These are phyloP conservation scores for Falco biarmicus DNA, from an alignment of 2,797 vertebrate genomes.

Conservation along the genomic window DNA sequence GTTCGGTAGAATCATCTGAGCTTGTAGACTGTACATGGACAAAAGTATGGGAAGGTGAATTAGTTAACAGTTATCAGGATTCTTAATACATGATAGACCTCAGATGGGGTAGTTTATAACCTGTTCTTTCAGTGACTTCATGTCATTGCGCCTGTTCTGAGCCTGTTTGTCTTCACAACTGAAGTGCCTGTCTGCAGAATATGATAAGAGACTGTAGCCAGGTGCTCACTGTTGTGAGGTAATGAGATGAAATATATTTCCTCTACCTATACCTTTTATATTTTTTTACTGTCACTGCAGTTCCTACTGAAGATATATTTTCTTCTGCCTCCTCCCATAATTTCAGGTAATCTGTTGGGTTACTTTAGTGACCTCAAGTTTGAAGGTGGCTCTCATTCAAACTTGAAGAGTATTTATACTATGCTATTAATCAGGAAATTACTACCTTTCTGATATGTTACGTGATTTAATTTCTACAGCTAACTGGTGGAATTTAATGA, in stretches of 20 bases:
- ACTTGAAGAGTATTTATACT: background rate
- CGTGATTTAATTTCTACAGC: background rate
- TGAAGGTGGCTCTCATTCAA: background rate
- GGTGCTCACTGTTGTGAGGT: background rate
- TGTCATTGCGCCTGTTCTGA: background rate
- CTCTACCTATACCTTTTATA: background rate
- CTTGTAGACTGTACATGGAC: accelerated
- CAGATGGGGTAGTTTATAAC: background rate
- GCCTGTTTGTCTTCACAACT: background rate
- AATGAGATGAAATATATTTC: background rate
- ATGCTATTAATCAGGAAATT: background rate
- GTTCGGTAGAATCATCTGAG: background rate
- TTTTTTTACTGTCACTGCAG: background rate
- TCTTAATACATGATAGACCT: background rate
- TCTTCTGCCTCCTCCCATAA: background rate
- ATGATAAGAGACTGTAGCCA: background rate
- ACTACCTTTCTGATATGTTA: background rate
- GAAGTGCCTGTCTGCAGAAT: background rate
- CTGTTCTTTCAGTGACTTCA: background rate
- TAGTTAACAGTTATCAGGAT: background rate
- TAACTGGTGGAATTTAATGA: background rate
- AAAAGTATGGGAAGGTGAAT: background rate
- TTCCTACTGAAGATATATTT: background rate
- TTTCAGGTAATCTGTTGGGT: background rate
- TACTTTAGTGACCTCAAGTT: background rate